Conservation (phyloP, 2,113 vertebrate species). For the Lepus timidus region DNA sequence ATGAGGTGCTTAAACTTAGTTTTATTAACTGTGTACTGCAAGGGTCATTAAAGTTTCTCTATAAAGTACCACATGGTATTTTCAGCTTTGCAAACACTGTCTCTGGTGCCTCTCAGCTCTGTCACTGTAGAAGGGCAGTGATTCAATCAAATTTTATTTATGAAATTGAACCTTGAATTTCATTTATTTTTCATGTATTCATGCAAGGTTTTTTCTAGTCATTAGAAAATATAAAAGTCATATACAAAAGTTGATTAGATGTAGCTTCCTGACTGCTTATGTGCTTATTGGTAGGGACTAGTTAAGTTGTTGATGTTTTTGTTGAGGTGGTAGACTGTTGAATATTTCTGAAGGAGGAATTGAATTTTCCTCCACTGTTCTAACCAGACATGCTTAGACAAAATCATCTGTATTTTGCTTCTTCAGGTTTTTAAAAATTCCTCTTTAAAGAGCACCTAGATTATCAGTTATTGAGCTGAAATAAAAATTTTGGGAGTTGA, state of each 20-base stretch:
- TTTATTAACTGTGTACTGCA: not conserved
- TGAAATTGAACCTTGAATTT: not conserved
- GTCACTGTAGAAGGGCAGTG: not conserved
- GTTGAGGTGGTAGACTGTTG: not conserved
- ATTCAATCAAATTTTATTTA: not conserved
- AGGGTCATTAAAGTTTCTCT: not conserved
- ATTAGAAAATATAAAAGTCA: not conserved
- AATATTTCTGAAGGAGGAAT: not conserved
- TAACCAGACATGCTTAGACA: not conserved
- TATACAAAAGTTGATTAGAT: not conserved
- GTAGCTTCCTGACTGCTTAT: not conserved
- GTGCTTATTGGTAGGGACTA: not conserved
- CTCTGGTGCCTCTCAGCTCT: not conserved
- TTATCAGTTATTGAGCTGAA: not conserved
- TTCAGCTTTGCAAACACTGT: not conserved
- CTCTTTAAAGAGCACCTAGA: not conserved
- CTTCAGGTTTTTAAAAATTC: not conserved
- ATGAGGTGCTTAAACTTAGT: not conserved
- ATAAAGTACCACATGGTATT: not conserved
- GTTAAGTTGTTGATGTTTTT: conserved; percentile 16
- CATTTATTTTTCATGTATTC: not conserved
- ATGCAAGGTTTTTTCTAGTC: not conserved
- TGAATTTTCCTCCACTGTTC: not conserved
- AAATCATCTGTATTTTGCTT: not conserved
- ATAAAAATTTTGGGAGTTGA: not conserved